Evolutionary conservation across 2,797 vertebrate genomes (phyloP).

Genomic region (Balearica regulorum): DNA sequence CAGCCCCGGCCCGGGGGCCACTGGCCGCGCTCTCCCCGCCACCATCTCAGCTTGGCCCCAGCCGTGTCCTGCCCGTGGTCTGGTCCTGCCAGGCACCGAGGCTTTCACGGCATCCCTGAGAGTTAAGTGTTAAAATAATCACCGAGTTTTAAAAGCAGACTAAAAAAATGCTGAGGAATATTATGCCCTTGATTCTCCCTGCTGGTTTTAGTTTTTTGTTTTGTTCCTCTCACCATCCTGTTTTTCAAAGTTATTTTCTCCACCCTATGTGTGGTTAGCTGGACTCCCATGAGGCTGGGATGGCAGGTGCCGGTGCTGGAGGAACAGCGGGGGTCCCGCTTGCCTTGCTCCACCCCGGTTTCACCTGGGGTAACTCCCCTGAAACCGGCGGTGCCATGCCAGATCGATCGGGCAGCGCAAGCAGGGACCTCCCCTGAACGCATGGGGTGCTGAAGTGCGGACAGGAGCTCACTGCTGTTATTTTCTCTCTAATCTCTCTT

Average conservation of each 20-base stretch:
- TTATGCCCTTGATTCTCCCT: background rate
- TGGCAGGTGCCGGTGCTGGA: background rate
- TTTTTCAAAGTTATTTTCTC: background rate
- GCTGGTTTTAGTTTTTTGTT: background rate
- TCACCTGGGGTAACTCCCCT: background rate
- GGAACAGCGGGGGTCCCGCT: background rate
- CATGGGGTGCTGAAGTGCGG: fast-evolving
- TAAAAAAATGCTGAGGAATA: background rate
- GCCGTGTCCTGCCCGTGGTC: background rate
- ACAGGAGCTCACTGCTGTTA: background rate
- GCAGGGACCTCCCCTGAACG: background rate
- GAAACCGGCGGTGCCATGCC: background rate
- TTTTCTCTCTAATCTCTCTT: background rate
- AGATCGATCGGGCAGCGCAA: fast-evolving
- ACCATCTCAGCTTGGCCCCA: background rate
- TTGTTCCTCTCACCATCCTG: background rate
- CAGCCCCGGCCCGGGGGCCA: background rate
- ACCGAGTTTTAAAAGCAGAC: background rate
- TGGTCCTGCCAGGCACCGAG: fast-evolving
- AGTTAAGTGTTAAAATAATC: background rate
- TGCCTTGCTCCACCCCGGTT: fast-evolving
- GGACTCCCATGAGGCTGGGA: background rate
- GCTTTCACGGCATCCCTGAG: background rate
- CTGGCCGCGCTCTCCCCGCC: background rate
- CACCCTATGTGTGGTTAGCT: background rate